A percentile compares a stretch with the other conserved stretches of the same genome.
These are phyloP conservation scores for Diabrotica virgifera DNA, from an alignment of 1,140 invertebrate genomes.

Conservation along the genomic window DNA sequence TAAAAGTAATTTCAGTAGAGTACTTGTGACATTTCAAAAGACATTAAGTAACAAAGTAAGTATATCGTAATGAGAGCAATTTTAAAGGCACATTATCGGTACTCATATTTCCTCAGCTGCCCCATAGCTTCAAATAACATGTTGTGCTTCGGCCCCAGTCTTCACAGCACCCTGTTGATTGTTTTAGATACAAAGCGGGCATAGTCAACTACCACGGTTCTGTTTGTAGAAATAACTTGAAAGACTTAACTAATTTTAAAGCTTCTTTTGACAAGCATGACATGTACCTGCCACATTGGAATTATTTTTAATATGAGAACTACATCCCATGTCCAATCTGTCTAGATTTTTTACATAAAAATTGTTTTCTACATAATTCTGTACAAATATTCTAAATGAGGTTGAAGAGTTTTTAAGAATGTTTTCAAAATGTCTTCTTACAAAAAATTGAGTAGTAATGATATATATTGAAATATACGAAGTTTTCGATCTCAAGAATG, in stretches of 20 bases:
- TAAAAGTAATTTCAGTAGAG: no score
- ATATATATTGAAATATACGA: no score
- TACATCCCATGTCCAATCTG: not conserved
- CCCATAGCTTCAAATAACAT: not conserved
- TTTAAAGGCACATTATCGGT: not conserved
- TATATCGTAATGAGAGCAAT: no score
- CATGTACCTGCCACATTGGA: not conserved
- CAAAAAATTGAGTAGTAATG: no score
- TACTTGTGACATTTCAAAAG: no score
- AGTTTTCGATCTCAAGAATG: no score
- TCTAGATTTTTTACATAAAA: not conserved
- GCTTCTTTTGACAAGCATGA: conserved; percentile 9
- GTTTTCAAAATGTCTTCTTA: no score
- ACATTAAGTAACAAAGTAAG: no score
- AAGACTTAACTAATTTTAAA: conserved; percentile 6
- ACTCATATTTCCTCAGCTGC: not conserved
- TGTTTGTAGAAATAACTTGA: conserved; percentile 6
- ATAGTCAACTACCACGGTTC: not conserved
- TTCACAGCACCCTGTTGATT: not conserved
- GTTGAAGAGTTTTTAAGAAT: no score
- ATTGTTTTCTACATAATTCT: not conserved
- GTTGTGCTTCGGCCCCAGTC: not conserved
- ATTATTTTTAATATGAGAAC: not conserved
- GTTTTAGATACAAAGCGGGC: not conserved
- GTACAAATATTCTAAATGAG: no score